Conservation (phyloP, 2,888 invertebrate species). For the Agriopis leucophaearia region DNA sequence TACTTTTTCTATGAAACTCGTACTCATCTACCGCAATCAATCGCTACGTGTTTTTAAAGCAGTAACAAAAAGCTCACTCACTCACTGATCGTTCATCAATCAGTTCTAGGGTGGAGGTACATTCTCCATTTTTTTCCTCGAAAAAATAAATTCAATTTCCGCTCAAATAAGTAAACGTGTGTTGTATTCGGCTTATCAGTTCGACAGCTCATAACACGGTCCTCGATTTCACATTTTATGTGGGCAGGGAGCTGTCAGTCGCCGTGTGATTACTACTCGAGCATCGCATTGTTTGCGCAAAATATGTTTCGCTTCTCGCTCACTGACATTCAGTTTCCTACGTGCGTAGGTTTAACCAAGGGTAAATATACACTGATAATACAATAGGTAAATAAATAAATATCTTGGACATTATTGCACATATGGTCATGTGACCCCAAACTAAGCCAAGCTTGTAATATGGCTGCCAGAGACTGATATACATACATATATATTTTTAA, state of each 20-base stretch:
- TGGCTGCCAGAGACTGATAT: too few species aligned
- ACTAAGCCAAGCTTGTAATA: too few species aligned
- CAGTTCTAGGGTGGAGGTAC: neutral
- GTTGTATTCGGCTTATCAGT: slow-evolving; percentile 59
- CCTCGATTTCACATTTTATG: slow-evolving; percentile 49
- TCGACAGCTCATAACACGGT: slow-evolving; percentile 61
- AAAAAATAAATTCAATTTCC: slow-evolving; percentile 66
- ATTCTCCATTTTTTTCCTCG: slow-evolving; percentile 38
- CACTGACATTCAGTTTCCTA: slow-evolving; percentile 1
- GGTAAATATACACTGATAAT: too few species aligned
- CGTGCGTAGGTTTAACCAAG: neutral
- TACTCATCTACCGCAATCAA: too few species aligned
- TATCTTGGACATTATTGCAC: too few species aligned
- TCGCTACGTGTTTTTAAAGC: neutral
- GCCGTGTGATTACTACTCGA: slow-evolving; percentile 50
- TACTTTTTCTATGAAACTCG: too few species aligned
- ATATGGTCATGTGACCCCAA: too few species aligned
- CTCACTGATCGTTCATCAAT: slow-evolving; percentile 32
- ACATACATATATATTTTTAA: too few species aligned
- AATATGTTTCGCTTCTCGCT: slow-evolving; percentile 18
- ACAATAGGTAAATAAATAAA: too few species aligned
- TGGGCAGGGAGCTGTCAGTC: slow-evolving; percentile 39
- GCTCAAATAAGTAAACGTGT: slow-evolving; percentile 55
- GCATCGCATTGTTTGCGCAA: slow-evolving; percentile 45
- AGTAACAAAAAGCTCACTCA: slow-evolving; percentile 1